Conservation (phyloP, 2,113 vertebrate species). For the Arizona elegans region DNA sequence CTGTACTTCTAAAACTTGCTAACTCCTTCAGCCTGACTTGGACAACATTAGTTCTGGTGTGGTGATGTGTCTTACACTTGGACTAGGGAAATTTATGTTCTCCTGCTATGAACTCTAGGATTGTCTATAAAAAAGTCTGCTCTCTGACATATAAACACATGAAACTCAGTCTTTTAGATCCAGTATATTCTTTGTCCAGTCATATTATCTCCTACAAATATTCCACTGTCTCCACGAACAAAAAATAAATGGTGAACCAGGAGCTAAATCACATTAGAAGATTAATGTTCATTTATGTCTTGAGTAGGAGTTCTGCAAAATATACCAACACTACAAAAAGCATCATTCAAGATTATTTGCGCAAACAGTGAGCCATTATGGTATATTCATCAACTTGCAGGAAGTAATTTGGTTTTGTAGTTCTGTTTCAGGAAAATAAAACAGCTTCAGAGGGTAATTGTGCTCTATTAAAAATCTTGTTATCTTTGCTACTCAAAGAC, state of each 20-base stretch:
- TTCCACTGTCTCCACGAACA: neutral
- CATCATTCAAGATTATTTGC: neutral
- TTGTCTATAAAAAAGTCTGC: too few species aligned
- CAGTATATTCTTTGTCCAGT: neutral
- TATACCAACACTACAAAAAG: neutral
- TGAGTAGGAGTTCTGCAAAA: neutral
- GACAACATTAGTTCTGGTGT: neutral
- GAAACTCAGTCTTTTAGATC: neutral
- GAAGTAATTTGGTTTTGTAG: neutral
- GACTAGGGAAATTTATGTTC: neutral
- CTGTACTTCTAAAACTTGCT: neutral
- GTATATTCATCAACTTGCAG: neutral
- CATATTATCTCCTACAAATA: neutral
- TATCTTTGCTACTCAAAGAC: neutral
- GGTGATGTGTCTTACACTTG: neutral
- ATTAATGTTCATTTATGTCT: neutral
- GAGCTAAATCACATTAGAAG: neutral
- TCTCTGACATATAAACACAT: neutral
- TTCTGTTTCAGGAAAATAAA: neutral
- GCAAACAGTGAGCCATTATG: neutral
- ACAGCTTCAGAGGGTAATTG: neutral
- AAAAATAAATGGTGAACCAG: neutral
- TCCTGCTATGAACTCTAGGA: neutral
- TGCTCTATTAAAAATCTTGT: neutral
- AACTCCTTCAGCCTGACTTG: neutral